Evolutionary conservation across 2,113 vertebrate species (phyloP), one percentile per base, ranked within the genome.

Genomic region (Dromas ardeola): DNA sequence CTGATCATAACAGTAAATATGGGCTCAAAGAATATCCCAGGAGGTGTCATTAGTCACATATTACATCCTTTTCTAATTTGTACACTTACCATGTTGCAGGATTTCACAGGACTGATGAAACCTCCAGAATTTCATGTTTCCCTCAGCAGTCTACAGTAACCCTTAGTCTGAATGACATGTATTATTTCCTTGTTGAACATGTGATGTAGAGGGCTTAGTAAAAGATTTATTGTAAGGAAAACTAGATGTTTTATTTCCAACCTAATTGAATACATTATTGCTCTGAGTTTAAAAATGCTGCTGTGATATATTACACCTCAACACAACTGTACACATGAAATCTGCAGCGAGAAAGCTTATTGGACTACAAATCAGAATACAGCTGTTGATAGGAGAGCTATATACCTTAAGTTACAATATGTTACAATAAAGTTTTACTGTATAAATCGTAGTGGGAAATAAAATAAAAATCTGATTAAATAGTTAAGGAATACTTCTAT

Each of bases 1-100:
- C 96, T 92, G 96, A 98, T 98, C 98, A 86, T 97, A 98, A 97
- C 97, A 98, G 97, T 98, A 98, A 98, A 98, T 98, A 97, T 72
- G 67, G 95, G 84, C 92, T 97, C 96, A 83, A 90, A 95, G 95
- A 96, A 59, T 98, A 93, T 98, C 98, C 98, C 98, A 97, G 58
- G 98, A 98, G 98, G 97, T 97, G 95, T 98, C 98, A 98, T 98
- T 99, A 98, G 98, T 97, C 97, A 97, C 97, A 96, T 97, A 98
- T 96, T 98, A 97, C 98, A 98, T 97, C 98, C 96, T 97, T 98
- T 98, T 98, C 98, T 98, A 98, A 98, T 98, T 98, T 98, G 98
- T 98, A 98, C 97, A 83, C 95, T 98, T 97, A 97, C 96, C 63
- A 27, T 97, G 97, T 98, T 98, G 86, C 87, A 59, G 90, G 85